These are phyloP conservation scores for Drosophila flavopinicola DNA, from an alignment of 2,888 invertebrate genomes.

Conservation along the genomic window DNA sequence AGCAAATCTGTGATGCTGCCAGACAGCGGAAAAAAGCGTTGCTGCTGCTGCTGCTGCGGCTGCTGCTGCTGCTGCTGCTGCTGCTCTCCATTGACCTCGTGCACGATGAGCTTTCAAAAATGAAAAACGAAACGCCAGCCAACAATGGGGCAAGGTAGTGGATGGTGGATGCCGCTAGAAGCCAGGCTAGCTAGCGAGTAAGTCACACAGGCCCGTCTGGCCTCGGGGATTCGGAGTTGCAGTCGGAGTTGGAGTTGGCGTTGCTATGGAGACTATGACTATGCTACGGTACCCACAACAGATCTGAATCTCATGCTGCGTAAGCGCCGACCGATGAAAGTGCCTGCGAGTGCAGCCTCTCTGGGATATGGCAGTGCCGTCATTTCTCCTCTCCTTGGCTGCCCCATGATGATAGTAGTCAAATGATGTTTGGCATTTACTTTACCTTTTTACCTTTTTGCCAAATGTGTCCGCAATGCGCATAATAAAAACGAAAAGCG, in stretches of 20 bases:
- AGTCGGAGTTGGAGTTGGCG: conserved; percentile 14
- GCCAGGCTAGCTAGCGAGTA: conserved; percentile 24
- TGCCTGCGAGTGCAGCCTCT: conserved; percentile 34
- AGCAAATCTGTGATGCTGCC: conserved; percentile 41
- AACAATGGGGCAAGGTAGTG: conserved; percentile 43
- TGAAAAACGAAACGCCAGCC: conserved; percentile 53
- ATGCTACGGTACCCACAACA: conserved; percentile 17
- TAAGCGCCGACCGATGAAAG: conserved; percentile 71
- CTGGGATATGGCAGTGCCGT: conserved; percentile 34
- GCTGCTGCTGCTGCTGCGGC: conserved; percentile 2
- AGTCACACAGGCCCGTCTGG: conserved; percentile 22
- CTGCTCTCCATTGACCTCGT: conserved; percentile 62
- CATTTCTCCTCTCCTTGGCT: conserved; percentile 50
- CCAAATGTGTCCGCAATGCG: conserved; percentile 65
- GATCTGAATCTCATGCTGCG: conserved; percentile 74
- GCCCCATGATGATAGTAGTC: conserved; percentile 58
- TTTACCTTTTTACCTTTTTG: conserved; percentile 20
- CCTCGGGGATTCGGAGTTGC: conserved; percentile 26
- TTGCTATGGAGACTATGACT: conserved; percentile 15
- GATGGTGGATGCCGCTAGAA: conserved; percentile 26
- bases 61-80: conserved; percentile 2
- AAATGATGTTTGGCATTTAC: conserved; percentile 65
- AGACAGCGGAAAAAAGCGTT: conserved; percentile 32
- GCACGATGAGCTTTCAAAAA: conserved; percentile 65
- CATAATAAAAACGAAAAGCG: conserved; percentile 76